Conservation (phyloP, 2,113 vertebrate species). For the Podarcis cretensis region DNA sequence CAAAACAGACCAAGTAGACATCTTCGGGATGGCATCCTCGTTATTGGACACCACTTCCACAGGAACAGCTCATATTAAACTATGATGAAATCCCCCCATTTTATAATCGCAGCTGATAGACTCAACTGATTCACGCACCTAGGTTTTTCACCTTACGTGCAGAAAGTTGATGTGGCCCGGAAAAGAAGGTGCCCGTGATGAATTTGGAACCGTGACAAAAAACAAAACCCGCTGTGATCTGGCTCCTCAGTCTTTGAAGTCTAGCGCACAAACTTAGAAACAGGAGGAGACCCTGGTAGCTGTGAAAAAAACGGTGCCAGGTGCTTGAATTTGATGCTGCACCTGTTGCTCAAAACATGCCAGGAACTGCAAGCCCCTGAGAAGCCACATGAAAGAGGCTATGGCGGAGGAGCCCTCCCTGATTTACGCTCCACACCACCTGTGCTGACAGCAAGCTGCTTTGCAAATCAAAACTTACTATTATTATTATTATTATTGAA, state of each 20-base stretch:
- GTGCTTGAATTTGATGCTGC: slow-evolving; percentile 18
- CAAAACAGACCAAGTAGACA: neutral
- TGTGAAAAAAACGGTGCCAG: slow-evolving; percentile 1
- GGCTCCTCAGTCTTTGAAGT: slow-evolving; percentile 7
- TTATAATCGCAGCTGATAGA: neutral
- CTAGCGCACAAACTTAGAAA: neutral
- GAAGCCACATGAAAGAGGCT: slow-evolving; percentile 27
- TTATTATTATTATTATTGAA: neutral
- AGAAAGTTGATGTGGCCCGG: neutral
- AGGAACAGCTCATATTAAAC: neutral
- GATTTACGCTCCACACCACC: slow-evolving; percentile 19
- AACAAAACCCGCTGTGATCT: neutral
- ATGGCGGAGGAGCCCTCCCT: neutral
- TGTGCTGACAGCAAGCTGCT: slow-evolving; percentile 14
- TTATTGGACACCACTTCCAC: neutral
- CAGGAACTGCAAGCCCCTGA: neutral
- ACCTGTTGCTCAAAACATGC: slow-evolving; percentile 13
- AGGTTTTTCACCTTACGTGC: neutral
- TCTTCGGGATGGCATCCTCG: neutral
- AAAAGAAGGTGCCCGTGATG: neutral
- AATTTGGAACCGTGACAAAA: neutral
- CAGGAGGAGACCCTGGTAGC: neutral
- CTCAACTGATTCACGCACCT: no score
- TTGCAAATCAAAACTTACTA: neutral
- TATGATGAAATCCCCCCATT: neutral